Percentiles rank a stretch among this genome's conserved stretches.
These are phyloP conservation scores for Hemibagrus guttatus DNA, from an alignment of 2,797 vertebrate species.

Conservation along the genomic window DNA sequence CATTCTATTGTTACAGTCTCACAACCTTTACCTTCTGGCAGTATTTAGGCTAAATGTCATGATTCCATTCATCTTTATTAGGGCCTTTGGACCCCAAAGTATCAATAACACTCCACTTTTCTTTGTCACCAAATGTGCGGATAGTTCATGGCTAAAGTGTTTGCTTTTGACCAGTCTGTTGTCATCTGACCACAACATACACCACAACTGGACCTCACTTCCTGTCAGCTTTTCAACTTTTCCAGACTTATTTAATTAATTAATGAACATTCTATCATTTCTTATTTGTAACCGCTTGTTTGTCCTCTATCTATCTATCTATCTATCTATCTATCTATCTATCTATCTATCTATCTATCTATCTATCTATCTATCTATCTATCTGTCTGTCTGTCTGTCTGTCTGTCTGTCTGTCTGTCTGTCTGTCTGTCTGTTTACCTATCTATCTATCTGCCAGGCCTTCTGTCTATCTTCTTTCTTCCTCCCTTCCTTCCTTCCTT, in stretches of 20 bases:
- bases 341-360: neutral
- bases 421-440: neutral
- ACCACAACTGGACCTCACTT: neutral
- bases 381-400: neutral
- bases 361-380: neutral
- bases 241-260: neutral
- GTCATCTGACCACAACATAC: neutral
- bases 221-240: neutral
- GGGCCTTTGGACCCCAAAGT: neutral
- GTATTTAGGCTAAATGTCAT: neutral
- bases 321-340: neutral
- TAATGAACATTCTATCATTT: neutral
- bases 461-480: neutral
- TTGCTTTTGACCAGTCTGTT: neutral
- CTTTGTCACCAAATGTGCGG: neutral
- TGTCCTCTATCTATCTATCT: neutral
- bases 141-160: neutral
- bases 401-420: too few relatives aligned
- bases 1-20: neutral
- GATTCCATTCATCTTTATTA: neutral
- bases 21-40: neutral
- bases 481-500: neutral
- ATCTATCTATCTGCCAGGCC: neutral
- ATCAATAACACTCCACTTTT: neutral
- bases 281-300: neutral